A percentile compares a stretch with the other conserved stretches of the same genome.
Conservation (phyloP, 2,113 vertebrate genomes). For the Rhinopomastus cyanomelas region DNA sequence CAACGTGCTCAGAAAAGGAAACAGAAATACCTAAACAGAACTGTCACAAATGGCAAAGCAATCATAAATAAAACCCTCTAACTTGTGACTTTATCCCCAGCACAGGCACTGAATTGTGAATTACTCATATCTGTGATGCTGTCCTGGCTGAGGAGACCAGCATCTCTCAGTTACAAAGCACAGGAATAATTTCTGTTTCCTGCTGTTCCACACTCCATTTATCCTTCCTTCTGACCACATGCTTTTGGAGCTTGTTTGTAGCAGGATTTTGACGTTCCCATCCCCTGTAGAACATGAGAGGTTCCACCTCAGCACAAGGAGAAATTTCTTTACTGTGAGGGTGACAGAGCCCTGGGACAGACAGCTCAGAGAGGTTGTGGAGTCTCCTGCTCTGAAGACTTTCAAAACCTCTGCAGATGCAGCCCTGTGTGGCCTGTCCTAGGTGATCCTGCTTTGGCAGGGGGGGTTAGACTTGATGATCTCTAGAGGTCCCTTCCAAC, state of each 20-base stretch:
- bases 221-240: neutral
- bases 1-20: neutral
- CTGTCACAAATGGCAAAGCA: neutral
- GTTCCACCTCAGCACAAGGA: too few relatives aligned
- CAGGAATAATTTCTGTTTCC: neutral
- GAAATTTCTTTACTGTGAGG: too few relatives aligned
- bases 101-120: neutral
- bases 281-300: neutral
- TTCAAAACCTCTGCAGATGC: too few relatives aligned
- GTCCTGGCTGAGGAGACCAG: neutral
- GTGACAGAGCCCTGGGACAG: too few relatives aligned
- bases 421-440: too few relatives aligned
- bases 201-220: neutral
- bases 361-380: too few relatives aligned
- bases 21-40: neutral
- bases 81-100: neutral
- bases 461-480: too few relatives aligned
- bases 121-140: neutral
- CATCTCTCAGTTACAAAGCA: accelerated
- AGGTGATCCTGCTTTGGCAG: too few relatives aligned
- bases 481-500: too few relatives aligned
- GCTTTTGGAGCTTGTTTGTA: neutral
- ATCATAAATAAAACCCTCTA: too few relatives aligned
- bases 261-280: neutral
- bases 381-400: too few relatives aligned